Evolutionary conservation across 2,113 vertebrate species (phyloP).

Genomic region (Cephalopterus ornatus): DNA sequence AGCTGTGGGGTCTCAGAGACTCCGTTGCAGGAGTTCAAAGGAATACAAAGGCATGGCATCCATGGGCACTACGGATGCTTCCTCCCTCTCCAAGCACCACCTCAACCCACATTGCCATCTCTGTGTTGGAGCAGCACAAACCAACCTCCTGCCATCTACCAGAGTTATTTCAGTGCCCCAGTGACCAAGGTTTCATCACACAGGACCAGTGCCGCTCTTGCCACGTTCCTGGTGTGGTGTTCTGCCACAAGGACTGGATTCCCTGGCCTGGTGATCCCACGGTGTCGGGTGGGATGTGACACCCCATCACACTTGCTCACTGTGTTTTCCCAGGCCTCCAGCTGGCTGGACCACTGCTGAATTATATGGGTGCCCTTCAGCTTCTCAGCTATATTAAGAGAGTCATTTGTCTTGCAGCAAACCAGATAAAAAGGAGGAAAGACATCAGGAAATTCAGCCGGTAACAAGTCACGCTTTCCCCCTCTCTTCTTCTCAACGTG

Average conservation of each 20-base stretch:
- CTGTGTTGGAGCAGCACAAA: not conserved
- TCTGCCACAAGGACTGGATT: rapidly evolving
- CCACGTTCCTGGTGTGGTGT: rapidly evolving
- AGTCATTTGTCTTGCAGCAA: not conserved
- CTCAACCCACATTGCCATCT: rapidly evolving
- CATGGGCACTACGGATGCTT: not conserved
- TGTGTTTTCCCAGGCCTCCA: rapidly evolving
- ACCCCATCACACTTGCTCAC: rapidly evolving
- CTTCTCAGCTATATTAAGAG: not conserved
- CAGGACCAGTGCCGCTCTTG: not conserved
- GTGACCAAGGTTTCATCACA: rapidly evolving
- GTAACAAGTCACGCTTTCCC: not conserved
- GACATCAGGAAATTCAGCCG: not conserved
- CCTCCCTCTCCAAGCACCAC: not conserved
- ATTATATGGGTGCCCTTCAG: rapidly evolving
- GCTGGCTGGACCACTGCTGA: not conserved
- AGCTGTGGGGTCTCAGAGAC: not conserved
- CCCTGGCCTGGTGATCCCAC: rapidly evolving
- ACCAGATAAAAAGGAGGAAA: not conserved
- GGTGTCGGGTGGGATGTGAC: rapidly evolving
- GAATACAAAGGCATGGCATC: not conserved
- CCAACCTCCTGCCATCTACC: not conserved
- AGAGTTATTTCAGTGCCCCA: not conserved
- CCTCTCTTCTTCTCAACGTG: not conserved
- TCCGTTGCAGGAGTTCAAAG: constrained; percentile 33